Evolutionary conservation across 2,888 invertebrate species (phyloP), one percentile per base, ranked within the genome.

Genomic region (Ichneumoninae sp.): DNA sequence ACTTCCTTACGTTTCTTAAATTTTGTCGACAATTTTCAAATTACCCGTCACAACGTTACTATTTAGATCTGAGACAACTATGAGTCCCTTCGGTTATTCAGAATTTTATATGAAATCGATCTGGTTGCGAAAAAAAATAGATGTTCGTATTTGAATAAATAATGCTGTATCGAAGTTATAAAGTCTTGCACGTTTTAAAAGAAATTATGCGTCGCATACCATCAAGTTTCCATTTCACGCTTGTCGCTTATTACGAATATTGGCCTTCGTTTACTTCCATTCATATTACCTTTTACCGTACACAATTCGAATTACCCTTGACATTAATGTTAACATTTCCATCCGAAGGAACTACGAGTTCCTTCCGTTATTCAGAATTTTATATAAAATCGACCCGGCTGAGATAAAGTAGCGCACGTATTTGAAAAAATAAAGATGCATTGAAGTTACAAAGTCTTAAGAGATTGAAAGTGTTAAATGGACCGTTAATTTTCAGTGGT

Each of bases 401-500:
- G 16, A 13, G 4, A 44, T 2, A 44, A 44, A 19, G 4, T 26
- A 26, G 26, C 26, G 26, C 26, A 26, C 26, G 26, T 26, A 26
- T 26, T 26, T 44, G 44, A 13, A 13, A 44, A 44, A 44, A 44
- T 44, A 44, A 16, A 13, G 44, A 44, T 44, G 13, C 13, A 16
- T 5, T 16, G 44, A 16, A 44, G 3, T 44, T 16, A 44, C 13
- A 16, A 13, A 16, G 0, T 16, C 44, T 13, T 13, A 16, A 13
- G 16, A 16, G 4, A 16, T 3, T 4, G 44, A 44, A 44, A 44
- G 44, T 16, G 5, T 44, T 44, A 16, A 44, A 44, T 13, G 0
- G 44, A 44, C 8, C 60, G 19, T 85, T 79, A 30, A 7, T 71
- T 95, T 96, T 52, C 96, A 99, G 99, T 94, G 99, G 99, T 84